phyloP scores from a whole-genome alignment of 2,888 invertebrate species.

The Brachypterus glaber region DNA sequence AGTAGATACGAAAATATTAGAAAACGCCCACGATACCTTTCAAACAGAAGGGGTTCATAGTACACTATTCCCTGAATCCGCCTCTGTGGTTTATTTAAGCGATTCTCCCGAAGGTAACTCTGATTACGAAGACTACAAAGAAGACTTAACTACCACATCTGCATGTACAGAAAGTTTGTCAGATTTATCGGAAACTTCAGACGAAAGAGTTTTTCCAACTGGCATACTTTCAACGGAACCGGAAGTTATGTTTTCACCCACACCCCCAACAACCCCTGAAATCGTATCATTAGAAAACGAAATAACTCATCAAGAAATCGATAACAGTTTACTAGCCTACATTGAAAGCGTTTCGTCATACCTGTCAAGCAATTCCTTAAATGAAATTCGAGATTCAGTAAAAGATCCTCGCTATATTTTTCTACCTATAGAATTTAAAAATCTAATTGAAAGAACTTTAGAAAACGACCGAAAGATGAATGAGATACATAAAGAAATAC shows the following conservation, averaged over 20 bases:
- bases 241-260: too few relatives aligned
- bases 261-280: slow-evolving; percentile 4
- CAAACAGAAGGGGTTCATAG: slow-evolving; percentile 46
- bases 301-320: too few relatives aligned
- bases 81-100: slow-evolving; percentile 51
- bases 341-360: too few relatives aligned
- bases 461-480: slow-evolving; percentile 11
- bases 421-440: neutral
- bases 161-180: neutral
- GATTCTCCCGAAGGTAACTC: slow-evolving; percentile 11
- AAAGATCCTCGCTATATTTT: neutral
- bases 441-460: slow-evolving; percentile 3
- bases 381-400: too few relatives aligned
- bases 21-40: slow-evolving; percentile 27
- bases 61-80: slow-evolving; percentile 29
- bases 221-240: too few relatives aligned
- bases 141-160: too few relatives aligned
- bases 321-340: too few relatives aligned
- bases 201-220: neutral
- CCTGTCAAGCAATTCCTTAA: too few relatives aligned
- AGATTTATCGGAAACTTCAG: slow-evolving; percentile 1
- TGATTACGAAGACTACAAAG: too few relatives aligned
- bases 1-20: slow-evolving; percentile 51
- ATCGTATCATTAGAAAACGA: neutral
- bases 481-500: slow-evolving; percentile 12